Evolutionary conservation across 35 echinoderm and acorn worm species (phyloP).

Genomic region (Ophiothrix spiculata): DNA sequence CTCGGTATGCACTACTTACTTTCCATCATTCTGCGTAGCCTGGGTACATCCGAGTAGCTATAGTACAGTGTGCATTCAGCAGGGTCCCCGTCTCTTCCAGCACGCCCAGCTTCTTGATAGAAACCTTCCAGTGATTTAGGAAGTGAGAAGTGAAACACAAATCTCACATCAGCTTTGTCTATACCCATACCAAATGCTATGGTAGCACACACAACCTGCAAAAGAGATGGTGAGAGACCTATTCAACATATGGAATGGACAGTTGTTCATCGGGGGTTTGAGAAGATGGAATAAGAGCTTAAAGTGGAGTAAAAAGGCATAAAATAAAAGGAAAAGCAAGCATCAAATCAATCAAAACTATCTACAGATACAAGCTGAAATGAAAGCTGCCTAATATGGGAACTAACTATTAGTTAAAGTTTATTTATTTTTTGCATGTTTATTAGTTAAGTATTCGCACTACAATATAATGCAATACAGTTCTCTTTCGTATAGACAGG

Average conservation of each 20-base stretch:
- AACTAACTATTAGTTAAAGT: no score
- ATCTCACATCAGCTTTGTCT: conserved; percentile 91
- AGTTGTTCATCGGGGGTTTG: not conserved
- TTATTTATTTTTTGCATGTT: no score
- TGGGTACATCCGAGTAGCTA: conserved; percentile 73
- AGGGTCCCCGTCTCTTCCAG: conserved; percentile 79
- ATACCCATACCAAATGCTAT: conserved; percentile 99
- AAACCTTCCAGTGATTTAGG: conserved; percentile 96
- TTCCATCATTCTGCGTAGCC: conserved; percentile 72
- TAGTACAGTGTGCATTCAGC: conserved; percentile 84
- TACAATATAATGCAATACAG: no score
- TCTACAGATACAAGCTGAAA: no score
- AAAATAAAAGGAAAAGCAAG: no score
- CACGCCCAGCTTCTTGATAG: conserved; percentile 91
- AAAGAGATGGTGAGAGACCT: not conserved
- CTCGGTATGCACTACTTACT: no score
- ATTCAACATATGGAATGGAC: not conserved
- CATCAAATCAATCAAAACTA: no score
- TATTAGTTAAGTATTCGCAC: no score
- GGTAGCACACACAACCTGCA: conserved; percentile 95
- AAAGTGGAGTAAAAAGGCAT: no score
- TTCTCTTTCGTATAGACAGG: no score
- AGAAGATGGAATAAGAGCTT: no score
- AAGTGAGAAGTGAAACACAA: conserved; percentile 86
- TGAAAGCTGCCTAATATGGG: no score